These are phyloP conservation scores for Geopemphigus sp. DNA, from an alignment of 1,140 invertebrate species.

Conservation along the genomic window DNA sequence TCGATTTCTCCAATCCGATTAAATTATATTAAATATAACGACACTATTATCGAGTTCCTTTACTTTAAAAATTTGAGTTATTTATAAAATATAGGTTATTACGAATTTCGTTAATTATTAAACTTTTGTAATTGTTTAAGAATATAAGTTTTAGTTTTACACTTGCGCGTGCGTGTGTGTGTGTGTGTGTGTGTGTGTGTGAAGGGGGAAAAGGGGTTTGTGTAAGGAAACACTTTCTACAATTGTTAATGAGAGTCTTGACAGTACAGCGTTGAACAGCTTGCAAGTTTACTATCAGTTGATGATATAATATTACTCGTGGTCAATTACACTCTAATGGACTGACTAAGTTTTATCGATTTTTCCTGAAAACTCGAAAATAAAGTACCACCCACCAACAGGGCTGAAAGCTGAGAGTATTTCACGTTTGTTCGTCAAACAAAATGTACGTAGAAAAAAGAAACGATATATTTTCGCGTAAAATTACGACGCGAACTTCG, in stretches of 20 bases:
- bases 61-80: too few species aligned
- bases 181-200: too few species aligned
- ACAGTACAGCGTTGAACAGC: background rate
- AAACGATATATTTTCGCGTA: background rate
- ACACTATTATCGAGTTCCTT: too few species aligned
- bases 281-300: slow-evolving; percentile 4
- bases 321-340: slow-evolving; percentile 10
- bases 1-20: too few species aligned
- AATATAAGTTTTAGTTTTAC: slow-evolving; percentile 1
- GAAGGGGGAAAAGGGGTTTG: too few species aligned
- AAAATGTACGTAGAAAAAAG: background rate
- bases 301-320: slow-evolving; percentile 21
- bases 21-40: too few species aligned
- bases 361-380: background rate
- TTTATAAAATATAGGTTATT: too few species aligned
- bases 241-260: background rate
- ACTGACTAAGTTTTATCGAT: background rate
- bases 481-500: background rate
- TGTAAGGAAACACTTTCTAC: background rate
- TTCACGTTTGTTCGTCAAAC: background rate
- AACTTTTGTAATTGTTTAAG: too few species aligned
- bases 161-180: too few species aligned
- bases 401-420: background rate
- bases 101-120: too few species aligned
- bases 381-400: background rate